Evolutionary conservation across 2,888 invertebrate species (phyloP), one percentile per base, ranked within the genome.

Genomic region (Yponomeuta plumbellus): DNA sequence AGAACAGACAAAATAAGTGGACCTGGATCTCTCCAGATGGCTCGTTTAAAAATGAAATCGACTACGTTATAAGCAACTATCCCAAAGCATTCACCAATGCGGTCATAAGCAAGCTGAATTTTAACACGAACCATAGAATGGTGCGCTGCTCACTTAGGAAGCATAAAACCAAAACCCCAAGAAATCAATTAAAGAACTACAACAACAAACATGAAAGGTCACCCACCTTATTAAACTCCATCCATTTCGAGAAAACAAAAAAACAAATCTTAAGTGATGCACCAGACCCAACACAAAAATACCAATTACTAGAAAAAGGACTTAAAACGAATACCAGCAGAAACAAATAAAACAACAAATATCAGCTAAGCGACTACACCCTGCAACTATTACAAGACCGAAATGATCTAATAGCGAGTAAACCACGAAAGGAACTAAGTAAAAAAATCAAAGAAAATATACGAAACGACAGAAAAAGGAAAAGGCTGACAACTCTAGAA

Each of bases 381-480:
- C n/a, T n/a, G n/a, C n/a, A n/a, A n/a, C n/a, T n/a, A n/a, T n/a
- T n/a, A 21, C 69, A 23, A 59, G 69, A 11, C 8, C 21, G 62
- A 59, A 63, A 10, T 67, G 62, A 40, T 11, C n/a, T 4, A 66
- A 11, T 69, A 69, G 59, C 59, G 52, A 67, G 57, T 64, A 56
- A n/a, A 52, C 57, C 6, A 57, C 67, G 17, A 20, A 34, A 68
- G 2, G 21, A 68, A n/a, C 21, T 71, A 11, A 74, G 71, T 52
- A 73, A 74, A 40, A 13, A 70, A 59, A 72, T 72, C 1, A 69
- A 59, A 20, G 56, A 66, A 61, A 69, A 20, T 23, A 73, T 73
- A 17, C 70, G 70, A 52, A 73, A 68, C 62, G 72, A 72, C 23
- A 57, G 68, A 8, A 67, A 68, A 63, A 20, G 17, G 11, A 66